A percentile compares a stretch with the other conserved stretches of the same genome.
phyloP scores from a whole-genome alignment of 2,797 vertebrate genomes.

The Onychomys arenicola region DNA sequence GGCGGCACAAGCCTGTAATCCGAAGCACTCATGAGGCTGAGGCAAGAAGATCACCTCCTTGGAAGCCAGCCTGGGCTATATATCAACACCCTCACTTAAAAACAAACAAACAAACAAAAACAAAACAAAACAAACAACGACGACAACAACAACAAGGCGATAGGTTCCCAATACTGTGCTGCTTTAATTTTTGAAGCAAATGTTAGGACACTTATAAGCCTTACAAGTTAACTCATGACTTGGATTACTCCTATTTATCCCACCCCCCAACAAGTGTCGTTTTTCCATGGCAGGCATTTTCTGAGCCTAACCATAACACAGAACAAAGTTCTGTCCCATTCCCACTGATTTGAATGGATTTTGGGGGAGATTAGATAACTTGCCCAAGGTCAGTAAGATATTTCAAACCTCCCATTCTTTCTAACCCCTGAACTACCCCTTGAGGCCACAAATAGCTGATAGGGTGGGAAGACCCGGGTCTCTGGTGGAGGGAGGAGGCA shows the following conservation, averaged over 20 bases:
- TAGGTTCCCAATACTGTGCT: not conserved
- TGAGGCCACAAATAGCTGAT: not conserved
- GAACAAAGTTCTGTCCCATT: not conserved
- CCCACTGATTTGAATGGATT: not conserved
- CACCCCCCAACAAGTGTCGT: not conserved
- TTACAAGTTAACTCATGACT: conserved; percentile 27
- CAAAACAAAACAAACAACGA: no score
- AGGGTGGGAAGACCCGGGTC: not conserved
- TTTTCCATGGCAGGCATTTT: conserved; percentile 1
- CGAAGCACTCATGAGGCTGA: not conserved
- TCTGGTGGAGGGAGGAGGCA: not conserved
- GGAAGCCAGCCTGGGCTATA: not conserved
- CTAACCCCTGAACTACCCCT: not conserved
- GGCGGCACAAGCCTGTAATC: not conserved
- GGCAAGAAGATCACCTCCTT: no score
- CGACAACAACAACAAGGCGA: no score
- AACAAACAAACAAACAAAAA: no score
- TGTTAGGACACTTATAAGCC: not conserved
- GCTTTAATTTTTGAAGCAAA: conserved; percentile 9
- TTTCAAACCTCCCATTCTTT: not conserved
- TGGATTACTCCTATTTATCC: not conserved
- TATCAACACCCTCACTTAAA: not conserved
- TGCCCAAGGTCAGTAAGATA: conserved; percentile 62
- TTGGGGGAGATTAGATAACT: conserved; percentile 13
- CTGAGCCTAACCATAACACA: not conserved